phyloP scores from a whole-genome alignment of 2,113 vertebrate genomes.

The Dermatemys mawii region DNA sequence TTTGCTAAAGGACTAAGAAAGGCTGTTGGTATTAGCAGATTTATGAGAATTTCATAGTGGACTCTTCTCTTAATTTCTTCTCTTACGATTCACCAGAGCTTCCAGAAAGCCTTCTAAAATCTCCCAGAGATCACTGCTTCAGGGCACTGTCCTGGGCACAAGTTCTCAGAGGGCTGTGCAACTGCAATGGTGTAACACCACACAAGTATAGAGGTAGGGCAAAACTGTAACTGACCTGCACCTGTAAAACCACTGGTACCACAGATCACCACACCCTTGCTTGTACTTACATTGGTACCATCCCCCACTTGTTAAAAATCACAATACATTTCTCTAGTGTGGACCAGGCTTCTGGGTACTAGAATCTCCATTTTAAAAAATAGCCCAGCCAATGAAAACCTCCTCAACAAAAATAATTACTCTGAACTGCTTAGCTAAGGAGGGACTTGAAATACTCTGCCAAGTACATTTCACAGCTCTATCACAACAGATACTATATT shows the following conservation, averaged over 20 bases:
- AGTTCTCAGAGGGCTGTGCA: background rate
- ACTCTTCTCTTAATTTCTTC: background rate
- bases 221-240: conserved; percentile 55
- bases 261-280: background rate
- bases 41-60: background rate
- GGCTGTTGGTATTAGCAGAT: background rate
- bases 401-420: background rate
- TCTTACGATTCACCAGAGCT: background rate
- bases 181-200: background rate
- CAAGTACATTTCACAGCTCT: background rate
- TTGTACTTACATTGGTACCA: conserved; percentile 7
- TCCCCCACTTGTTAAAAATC: conserved; percentile 13
- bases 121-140: background rate
- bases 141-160: background rate
- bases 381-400: conserved; percentile 43
- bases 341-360: conserved; percentile 51
- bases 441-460: background rate
- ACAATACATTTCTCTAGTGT: conserved; percentile 62
- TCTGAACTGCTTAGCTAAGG: background rate
- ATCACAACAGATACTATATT: background rate
- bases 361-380: conserved; percentile 37
- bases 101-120: background rate
- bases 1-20: background rate
- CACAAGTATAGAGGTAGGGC: conserved; percentile 48
- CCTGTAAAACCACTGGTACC: conserved; percentile 50